Evolutionary conservation across 2,797 vertebrate genomes (phyloP).

Genomic region (Arnoldichthys spilopterus): DNA sequence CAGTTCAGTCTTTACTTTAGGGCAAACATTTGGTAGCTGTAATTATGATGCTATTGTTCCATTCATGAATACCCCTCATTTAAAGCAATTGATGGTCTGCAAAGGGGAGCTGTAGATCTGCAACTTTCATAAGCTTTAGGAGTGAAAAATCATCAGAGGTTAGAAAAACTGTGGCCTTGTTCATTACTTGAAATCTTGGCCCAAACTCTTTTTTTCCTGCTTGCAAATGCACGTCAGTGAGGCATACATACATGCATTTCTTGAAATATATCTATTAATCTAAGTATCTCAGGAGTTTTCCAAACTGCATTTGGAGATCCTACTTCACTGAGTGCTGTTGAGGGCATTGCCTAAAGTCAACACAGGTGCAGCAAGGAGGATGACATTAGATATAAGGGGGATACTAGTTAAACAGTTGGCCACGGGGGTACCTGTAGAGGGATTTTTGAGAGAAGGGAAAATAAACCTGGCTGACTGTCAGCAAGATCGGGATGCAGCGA

Average conservation of each 20-base stretch:
- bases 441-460: slow-evolving; percentile 60
- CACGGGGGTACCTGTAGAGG: slow-evolving; percentile 40
- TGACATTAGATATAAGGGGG: slow-evolving; percentile 34
- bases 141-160: slow-evolving; percentile 63
- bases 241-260: slow-evolving; percentile 42
- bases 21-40: slow-evolving; percentile 52
- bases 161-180: slow-evolving; percentile 61
- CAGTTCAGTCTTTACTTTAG: slow-evolving; percentile 61
- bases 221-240: slow-evolving; percentile 34
- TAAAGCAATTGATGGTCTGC: slow-evolving; percentile 63
- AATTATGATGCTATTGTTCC: slow-evolving; percentile 57
- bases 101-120: slow-evolving; percentile 61
- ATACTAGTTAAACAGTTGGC: slow-evolving; percentile 39
- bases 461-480: slow-evolving; percentile 64
- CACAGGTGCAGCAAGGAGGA: slow-evolving; percentile 35
- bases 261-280: slow-evolving; percentile 27
- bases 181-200: slow-evolving; percentile 51
- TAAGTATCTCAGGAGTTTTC: slow-evolving; percentile 11
- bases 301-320: not conserved
- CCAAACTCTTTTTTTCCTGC: slow-evolving; percentile 42
- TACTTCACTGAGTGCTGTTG: not conserved
- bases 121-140: slow-evolving; percentile 34
- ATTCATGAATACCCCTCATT: slow-evolving; percentile 67
- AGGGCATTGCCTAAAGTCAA: not conserved
- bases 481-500: slow-evolving; percentile 55